Conservation (phyloP, 2,888 invertebrate genomes). For the Thymelicus lineola region DNA sequence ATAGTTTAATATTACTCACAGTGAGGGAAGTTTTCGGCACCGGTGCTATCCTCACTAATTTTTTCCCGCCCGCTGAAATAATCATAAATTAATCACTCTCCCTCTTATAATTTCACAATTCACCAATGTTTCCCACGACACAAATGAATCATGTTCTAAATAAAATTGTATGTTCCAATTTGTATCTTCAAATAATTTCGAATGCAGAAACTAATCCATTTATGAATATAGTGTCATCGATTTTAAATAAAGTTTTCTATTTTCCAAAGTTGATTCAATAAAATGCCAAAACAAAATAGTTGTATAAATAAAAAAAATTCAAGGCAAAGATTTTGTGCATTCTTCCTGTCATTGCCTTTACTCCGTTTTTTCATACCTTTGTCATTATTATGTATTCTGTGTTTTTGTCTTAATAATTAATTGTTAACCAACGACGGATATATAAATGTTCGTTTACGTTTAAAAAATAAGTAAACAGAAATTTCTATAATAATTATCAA, state of each 20-base stretch:
- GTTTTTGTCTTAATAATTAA: no score
- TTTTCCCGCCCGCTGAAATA: conserved; percentile 56
- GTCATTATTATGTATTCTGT: no score
- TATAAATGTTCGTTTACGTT: no score
- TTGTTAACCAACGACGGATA: no score
- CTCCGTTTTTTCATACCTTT: conserved; percentile 56
- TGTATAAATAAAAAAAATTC: neutral
- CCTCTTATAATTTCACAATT: conserved; percentile 47
- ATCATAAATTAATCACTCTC: conserved; percentile 38
- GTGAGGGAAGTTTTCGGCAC: conserved; percentile 52
- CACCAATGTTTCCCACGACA: conserved; percentile 44
- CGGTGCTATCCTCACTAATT: conserved; percentile 73
- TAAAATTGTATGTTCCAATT: conserved; percentile 52
- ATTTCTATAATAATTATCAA: no score
- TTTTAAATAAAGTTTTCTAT: conserved; percentile 53
- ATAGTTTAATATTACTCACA: conserved; percentile 53
- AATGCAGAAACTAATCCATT: conserved; percentile 56
- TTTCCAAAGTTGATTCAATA: conserved; percentile 48
- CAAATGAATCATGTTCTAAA: conserved; percentile 35
- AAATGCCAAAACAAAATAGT: conserved; percentile 1
- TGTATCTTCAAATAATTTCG: conserved; percentile 51
- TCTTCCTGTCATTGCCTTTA: neutral
- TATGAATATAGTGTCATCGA: conserved; percentile 44
- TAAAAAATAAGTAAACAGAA: no score
- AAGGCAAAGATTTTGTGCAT: neutral